Base-by-base conservation (phyloP, 2,113 vertebrate genomes). In the Tachycineta bicolor region DNA sequence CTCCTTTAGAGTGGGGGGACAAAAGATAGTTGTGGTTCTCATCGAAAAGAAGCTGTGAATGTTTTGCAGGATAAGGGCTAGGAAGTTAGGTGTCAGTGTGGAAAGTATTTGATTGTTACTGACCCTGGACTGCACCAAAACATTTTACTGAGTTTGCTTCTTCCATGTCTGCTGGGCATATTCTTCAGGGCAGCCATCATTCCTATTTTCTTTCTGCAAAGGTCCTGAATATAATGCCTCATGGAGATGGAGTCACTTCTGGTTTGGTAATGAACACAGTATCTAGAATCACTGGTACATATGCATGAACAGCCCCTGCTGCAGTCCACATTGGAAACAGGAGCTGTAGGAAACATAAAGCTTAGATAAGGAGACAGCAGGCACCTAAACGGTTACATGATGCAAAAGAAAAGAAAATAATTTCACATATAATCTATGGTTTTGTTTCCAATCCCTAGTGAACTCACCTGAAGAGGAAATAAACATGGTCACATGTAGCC, bases 1-100 rank as follows among this genome's bases (percentile, higher is more conserved):
- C 2, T 8, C 1, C 8, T 77, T 65, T 50, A 49, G 9, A 33
- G 9, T 20, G 2, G 2, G 33, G 13, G 13, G 3, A 47, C 41
- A 39, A 93, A 91, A 64, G 8, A 20, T 37, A 31, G 14, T n/a
- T 89, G 19, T 83, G 14, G 12, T 37, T 96, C 37, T 60, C 9
- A 8, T 2, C 2, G 39, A 25, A 88, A 53, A 56, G 18, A 18
- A 52, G 4, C 24, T 76, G 16, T 29, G 31, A 7, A 80, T 5
- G 5, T 34, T 92, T 83, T 53, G 8, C 12, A 58, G 37, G 11
- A 41, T 64, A 46, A 69, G 6, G 12, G 13, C 8, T 19, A 13
- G 46, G 24, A 69, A 39, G 8, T 19, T 11, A 63, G 10, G 3
- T 23, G 8, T 53, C 24, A 26, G 23, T 73, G 55, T 74, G 43